phyloP scores from a whole-genome alignment of 2,797 vertebrate species.

The Tokudaia tokunoshimensis region DNA sequence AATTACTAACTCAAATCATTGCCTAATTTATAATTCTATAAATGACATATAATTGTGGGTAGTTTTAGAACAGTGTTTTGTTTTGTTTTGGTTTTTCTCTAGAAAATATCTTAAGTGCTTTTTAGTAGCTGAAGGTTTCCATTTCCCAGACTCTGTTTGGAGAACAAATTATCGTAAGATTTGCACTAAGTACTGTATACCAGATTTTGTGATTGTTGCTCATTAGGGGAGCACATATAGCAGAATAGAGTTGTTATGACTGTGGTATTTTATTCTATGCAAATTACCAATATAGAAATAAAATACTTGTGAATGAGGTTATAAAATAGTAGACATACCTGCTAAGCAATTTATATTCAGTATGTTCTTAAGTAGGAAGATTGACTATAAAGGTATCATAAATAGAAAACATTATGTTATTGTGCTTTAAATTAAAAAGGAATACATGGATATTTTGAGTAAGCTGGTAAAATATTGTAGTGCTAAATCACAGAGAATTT shows the following conservation, averaged over 20 bases:
- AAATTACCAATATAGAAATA: background rate
- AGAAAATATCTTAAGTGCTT: slow-evolving; percentile 51
- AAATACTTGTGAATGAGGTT: background rate
- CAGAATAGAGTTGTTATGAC: background rate
- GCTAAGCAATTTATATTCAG: background rate
- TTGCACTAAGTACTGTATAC: background rate
- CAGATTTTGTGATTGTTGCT: slow-evolving; percentile 30
- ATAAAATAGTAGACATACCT: background rate
- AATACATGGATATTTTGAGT: background rate
- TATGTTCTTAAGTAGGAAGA: background rate
- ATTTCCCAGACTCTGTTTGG: background rate
- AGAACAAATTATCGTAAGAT: slow-evolving; percentile 7
- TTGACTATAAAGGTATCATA: background rate
- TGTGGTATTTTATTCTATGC: background rate
- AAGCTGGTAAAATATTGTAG: background rate
- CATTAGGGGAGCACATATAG: background rate
- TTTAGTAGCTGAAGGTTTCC: background rate
- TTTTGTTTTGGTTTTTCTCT: background rate
- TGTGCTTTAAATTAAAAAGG: slow-evolving; percentile 11
- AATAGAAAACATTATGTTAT: background rate
- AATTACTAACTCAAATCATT: slow-evolving; percentile 70
- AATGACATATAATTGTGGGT: slow-evolving; percentile 62
- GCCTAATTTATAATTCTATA: slow-evolving; percentile 71
- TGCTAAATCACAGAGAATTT: slow-evolving; percentile 30
- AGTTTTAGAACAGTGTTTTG: slow-evolving; percentile 52